These are phyloP conservation scores for Lophochroa leadbeateri DNA, from an alignment of 2,113 vertebrate genomes.

Conservation along the genomic window DNA sequence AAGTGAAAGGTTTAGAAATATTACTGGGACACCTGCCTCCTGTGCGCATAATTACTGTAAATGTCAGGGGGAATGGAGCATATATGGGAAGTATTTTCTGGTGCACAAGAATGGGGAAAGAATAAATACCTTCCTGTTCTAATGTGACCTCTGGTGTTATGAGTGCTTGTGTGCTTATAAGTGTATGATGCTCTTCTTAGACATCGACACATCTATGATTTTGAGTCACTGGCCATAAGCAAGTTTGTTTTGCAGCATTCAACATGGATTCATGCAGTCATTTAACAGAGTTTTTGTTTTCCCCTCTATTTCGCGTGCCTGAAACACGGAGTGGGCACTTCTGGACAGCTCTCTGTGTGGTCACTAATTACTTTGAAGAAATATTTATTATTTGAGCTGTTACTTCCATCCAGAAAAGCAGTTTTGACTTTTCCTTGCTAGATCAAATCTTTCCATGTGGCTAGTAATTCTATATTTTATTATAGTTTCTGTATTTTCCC, in stretches of 20 bases:
- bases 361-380: neutral
- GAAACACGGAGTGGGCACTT: neutral
- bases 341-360: neutral
- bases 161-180: neutral
- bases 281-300: neutral
- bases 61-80: neutral
- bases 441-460: neutral
- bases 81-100: neutral
- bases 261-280: neutral
- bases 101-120: neutral
- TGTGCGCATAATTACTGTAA: neutral
- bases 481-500: neutral
- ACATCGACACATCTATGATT: neutral
- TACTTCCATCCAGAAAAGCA: neutral
- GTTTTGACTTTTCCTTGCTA: neutral
- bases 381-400: neutral
- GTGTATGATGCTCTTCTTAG: neutral
- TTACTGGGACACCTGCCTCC: neutral
- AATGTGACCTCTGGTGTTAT: neutral
- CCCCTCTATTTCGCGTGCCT: neutral
- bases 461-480: neutral
- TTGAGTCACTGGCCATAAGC: accelerated
- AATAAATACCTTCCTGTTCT: neutral
- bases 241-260: neutral
- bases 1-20: neutral